Evolutionary conservation across 2,888 invertebrate species (phyloP).

Genomic region (Perizoma affinitatum): DNA sequence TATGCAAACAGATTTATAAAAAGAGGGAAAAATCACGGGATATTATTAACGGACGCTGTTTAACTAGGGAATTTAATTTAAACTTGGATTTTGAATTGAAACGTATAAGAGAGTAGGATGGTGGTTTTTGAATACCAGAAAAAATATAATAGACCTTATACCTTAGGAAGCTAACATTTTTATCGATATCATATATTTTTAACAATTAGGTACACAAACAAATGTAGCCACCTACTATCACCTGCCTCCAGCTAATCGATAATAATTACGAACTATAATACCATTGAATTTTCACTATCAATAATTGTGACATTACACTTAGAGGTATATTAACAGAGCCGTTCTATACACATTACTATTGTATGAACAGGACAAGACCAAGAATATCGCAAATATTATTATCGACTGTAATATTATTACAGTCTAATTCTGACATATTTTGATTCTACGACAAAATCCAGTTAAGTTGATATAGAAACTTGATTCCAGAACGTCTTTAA

Average conservation of each 20-base stretch:
- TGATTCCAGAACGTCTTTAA: no score
- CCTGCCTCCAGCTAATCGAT: constrained; percentile 34
- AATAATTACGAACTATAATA: constrained; percentile 37
- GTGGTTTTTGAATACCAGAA: background rate
- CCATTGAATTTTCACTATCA: constrained; percentile 35
- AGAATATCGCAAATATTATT: background rate
- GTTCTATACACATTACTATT: background rate
- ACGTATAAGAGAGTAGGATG: constrained; percentile 1
- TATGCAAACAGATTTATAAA: constrained; percentile 69
- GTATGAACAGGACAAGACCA: background rate
- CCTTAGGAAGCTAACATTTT: no score
- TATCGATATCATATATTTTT: no score
- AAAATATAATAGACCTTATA: background rate
- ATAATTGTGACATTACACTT: constrained; percentile 29
- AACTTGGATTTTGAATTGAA: constrained; percentile 2
- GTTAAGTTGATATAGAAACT: no score
- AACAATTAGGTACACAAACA: no score
- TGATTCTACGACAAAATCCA: no score
- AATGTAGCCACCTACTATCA: constrained; percentile 1
- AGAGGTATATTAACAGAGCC: constrained; percentile 6
- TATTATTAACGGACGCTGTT: constrained; percentile 25
- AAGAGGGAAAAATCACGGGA: constrained; percentile 41
- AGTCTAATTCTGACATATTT: background rate
- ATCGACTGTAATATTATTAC: no score
- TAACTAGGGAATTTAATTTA: constrained; percentile 9